Evolutionary conservation across 2,113 vertebrate genomes (phyloP), one percentile per base, ranked within the genome.

Genomic region (Heterotis niloticus): DNA sequence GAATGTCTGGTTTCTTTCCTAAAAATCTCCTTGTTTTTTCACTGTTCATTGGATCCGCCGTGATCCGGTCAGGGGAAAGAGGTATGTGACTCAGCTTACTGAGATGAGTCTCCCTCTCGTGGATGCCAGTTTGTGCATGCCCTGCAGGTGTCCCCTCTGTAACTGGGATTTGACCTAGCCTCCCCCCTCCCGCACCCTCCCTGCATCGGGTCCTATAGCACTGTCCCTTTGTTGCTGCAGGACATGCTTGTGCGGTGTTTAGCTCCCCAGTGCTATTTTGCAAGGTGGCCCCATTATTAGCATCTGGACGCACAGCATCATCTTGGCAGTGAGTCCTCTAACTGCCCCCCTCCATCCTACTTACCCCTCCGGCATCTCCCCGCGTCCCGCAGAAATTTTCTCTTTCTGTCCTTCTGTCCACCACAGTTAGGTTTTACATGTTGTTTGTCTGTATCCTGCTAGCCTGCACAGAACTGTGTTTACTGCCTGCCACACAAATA

Each of bases 11-110:
- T 88, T 82, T 78, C 28, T 75, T 5, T 62, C 84, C 88, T 83
- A 87, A 89, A 44, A 89, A 86, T 97, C 94, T 92, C 94, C 94
- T 94, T 96, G 93, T 99, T 94, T 97, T 92, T 93, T 93, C 92
- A 96, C 94, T 95, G 91, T 96, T 94, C 92, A 93, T 95, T 96
- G 94, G 93, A 94, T 94, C 93, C 93, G 92, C 96, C 95, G 96
- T 95, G 94, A 93, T 94, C 94, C 92, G 90, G 92, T 91, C 96
- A 99, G 98, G 98, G 98, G 88, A 99, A 98, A 98, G 98, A 99
- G 98, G 98, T 99, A 99, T 94, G 98, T 98, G 94, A 93, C 91
- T 85, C 87, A 93, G 87, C 85, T 84, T 87, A 95, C 92, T 91
- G 88, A 93, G 84, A 90, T 82, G 82, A 91, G 93, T 92, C 91